Evolutionary conservation across 2,888 invertebrate species (phyloP).

Genomic region (Schizaphis graminum): DNA sequence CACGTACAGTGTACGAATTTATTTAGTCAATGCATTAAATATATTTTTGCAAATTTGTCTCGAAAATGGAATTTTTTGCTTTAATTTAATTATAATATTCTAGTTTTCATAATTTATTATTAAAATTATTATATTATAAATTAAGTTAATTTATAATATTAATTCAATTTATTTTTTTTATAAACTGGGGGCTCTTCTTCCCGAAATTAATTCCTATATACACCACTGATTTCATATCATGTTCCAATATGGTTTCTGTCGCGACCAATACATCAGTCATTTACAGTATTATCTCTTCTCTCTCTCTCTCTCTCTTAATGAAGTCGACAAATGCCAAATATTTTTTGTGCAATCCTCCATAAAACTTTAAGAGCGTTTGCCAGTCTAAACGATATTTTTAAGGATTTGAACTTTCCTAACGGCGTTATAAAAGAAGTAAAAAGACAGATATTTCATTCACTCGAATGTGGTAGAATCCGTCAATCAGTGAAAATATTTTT

Average conservation of each 20-base stretch:
- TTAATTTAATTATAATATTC: no score
- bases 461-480: background rate
- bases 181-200: slow-evolving; percentile 33
- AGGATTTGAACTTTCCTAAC: slow-evolving; percentile 55
- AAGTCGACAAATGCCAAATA: slow-evolving; percentile 68
- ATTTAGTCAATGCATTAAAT: no score
- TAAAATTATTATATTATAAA: no score
- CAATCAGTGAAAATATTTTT: background rate
- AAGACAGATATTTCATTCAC: background rate
- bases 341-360: slow-evolving; percentile 68
- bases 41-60: no score
- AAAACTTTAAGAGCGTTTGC: slow-evolving; percentile 37
- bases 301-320: slow-evolving; percentile 66
- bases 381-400: slow-evolving; percentile 53
- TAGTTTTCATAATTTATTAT: no score
- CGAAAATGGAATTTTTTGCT: no score
- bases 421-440: slow-evolving; percentile 42
- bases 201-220: slow-evolving; percentile 54
- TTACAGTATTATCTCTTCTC: slow-evolving; percentile 67
- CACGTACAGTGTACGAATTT: no score
- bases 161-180: no score
- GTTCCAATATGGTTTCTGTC: slow-evolving; percentile 67
- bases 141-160: no score
- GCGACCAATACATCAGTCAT: slow-evolving; percentile 69
- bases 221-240: slow-evolving; percentile 3